Evolutionary conservation across 2,888 invertebrate genomes (phyloP), one percentile per base, ranked within the genome.

Genomic region (Alloplasta piceator): DNA sequence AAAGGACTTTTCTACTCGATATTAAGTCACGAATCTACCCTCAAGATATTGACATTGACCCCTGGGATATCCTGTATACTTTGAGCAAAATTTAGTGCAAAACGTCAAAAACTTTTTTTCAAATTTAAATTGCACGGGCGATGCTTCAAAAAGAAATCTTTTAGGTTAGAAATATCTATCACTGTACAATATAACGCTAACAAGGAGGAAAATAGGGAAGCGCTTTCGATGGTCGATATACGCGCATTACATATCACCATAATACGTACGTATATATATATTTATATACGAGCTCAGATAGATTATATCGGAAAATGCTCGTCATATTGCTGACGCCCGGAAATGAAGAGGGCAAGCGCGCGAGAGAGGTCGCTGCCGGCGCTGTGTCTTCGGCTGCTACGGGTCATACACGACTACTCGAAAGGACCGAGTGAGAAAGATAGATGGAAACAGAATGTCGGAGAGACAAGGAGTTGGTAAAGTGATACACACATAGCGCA

Each of bases 281-380:
- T 26, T 26, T 26, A 26, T 26, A 26, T 26, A 66, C 60, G 36
- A 56, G 64, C 55, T 46, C 16, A 61, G 16, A 70, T 71, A 79
- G 76, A 79, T 83, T 79, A 79, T 73, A 79, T 78, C 64, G 73
- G 61, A 64, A 74, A 82, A 70, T 79, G 76, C 74, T 81, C 78
- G 81, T 78, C 81, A 74, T 71, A 74, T 66, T 78, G 81, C 81
- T 81, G 81, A 81, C 81, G 74, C 71, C 74, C 81, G 81, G 81
- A 81, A 81, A 81, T 81, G 81, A 81, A 81, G 81, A 78, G 81
- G 81, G 78, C 81, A 72, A 74, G 79, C 74, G 12, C n/a, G n/a
- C 58, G 68, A 61, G 66, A 78, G 78, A 50, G 73, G 58, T 75
- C 64, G 56, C 74, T 78, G 78, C 16, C 48, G 64, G 73, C 70